Base-by-base conservation (phyloP, 2,888 invertebrate genomes). In the Athalia cordata region DNA sequence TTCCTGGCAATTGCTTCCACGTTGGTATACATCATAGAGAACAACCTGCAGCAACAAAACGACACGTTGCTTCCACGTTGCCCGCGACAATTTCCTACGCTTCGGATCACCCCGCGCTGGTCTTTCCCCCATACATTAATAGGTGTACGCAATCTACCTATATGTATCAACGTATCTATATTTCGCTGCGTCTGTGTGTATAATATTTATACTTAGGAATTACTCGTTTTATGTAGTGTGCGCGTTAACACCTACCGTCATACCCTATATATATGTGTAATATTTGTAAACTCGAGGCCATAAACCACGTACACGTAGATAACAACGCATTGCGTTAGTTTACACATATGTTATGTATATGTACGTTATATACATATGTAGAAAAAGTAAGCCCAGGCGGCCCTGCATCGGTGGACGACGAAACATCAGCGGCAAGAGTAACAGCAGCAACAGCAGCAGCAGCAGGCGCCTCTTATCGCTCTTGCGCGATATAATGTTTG, bases 1-100 rank as follows among this genome's bases (percentile, higher is more conserved):
- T 75, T 75, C 75, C 75, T 75, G 75, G 72, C 75, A 75, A 75
- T 75, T 75, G 75, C 75, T 75, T 75, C 75, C 75, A 75, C 75
- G 75, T 75, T 75, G 75, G 43, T 62, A 57, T 47, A 49, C 57
- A 59, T 59, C 72, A 29, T 29, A 29, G 29, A 29, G 29, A 29
- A 29, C 29, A 29, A 29, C 29, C 29, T 29, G 29, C 29, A 29
- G 29, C 29, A 29, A 29, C 29, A 29, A 29, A 29, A 29, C 29
- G 29, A 29, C 75, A 75, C 75, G 75, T 75, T 75, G 75, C 75
- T 64, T 75, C 75, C 75, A 75, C 75, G 75, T 75, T 75, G 75
- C 75, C 62, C 62, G 72, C 57, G 72, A 72, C 72, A 59, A 59
- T 72, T 43, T 67, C 66, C 61, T 13, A 43, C 72, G 29, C 29